Evolutionary conservation across 64 coral and sea anemone genomes (phyloP).

Genomic region (Acropora tenuis): DNA sequence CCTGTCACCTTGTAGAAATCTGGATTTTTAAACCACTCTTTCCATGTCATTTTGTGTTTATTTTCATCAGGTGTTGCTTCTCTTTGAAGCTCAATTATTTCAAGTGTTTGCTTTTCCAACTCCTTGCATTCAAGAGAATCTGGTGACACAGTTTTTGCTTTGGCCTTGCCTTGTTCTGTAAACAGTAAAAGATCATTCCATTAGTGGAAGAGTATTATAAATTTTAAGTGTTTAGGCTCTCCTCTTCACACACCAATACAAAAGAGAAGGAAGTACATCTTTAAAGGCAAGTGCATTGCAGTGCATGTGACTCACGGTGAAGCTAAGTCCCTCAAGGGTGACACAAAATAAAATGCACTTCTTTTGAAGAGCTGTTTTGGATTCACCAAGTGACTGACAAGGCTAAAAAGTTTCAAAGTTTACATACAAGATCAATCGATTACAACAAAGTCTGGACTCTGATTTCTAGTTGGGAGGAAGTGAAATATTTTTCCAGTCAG

Average conservation of each 20-base stretch:
- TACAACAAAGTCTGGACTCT: no score
- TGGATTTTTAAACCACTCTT: constrained; percentile 83
- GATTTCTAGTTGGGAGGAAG: no score
- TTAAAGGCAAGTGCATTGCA: no score
- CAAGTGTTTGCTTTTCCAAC: constrained; percentile 51
- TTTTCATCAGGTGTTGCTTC: constrained; percentile 41
- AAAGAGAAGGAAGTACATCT: no score
- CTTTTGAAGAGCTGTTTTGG: no score
- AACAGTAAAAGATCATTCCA: not conserved
- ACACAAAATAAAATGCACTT: no score
- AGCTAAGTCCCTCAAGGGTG: no score
- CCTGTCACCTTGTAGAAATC: constrained; percentile 83
- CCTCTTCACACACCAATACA: not conserved
- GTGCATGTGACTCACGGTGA: no score
- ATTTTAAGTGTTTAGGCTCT: not conserved
- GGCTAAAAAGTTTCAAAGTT: no score
- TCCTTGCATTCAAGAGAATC: constrained; percentile 1
- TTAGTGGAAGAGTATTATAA: not conserved
- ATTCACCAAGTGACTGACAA: no score
- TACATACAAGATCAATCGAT: no score
- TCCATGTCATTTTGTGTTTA: constrained; percentile 47
- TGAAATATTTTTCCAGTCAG: no score
- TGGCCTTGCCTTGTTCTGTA: not conserved
- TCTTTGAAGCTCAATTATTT: constrained; percentile 38
- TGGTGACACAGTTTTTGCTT: not conserved